Conservation (phyloP, 2,113 vertebrate species). For the Phoenicopterus ruber region DNA sequence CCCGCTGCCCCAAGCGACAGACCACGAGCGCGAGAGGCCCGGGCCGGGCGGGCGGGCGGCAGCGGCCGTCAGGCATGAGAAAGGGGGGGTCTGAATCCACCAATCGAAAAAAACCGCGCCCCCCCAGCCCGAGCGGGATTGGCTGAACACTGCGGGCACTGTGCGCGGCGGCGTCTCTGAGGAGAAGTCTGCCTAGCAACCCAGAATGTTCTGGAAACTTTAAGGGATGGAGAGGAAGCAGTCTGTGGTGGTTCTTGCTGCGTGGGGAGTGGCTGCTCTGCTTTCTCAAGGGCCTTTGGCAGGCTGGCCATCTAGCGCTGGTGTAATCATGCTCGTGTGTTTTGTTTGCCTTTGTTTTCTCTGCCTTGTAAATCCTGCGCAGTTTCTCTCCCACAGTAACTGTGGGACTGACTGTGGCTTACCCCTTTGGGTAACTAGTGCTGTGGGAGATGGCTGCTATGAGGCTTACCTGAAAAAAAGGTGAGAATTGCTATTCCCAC, state of each 20-base stretch:
- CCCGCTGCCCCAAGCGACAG: rapidly evolving
- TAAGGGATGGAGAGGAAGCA: rapidly evolving
- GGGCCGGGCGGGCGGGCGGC: no score
- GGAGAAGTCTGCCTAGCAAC: rapidly evolving
- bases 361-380: rapidly evolving
- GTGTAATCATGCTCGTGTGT: rapidly evolving
- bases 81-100: no score
- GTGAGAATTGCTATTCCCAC: neutral
- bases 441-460: neutral
- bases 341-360: neutral
- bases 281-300: no score
- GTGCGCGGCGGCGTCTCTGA: rapidly evolving
- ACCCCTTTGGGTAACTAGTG: neutral
- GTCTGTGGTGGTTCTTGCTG: rapidly evolving
- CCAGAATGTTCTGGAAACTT: neutral
- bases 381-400: neutral
- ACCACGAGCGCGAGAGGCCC: rapidly evolving
- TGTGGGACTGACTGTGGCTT: rapidly evolving
- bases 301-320: rapidly evolving
- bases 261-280: rapidly evolving
- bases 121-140: neutral
- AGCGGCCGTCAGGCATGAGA: rapidly evolving
- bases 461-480: neutral
- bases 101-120: rapidly evolving
- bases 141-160: rapidly evolving